Conservation (phyloP, 2,113 vertebrate genomes). For the Saguinus midas region DNA sequence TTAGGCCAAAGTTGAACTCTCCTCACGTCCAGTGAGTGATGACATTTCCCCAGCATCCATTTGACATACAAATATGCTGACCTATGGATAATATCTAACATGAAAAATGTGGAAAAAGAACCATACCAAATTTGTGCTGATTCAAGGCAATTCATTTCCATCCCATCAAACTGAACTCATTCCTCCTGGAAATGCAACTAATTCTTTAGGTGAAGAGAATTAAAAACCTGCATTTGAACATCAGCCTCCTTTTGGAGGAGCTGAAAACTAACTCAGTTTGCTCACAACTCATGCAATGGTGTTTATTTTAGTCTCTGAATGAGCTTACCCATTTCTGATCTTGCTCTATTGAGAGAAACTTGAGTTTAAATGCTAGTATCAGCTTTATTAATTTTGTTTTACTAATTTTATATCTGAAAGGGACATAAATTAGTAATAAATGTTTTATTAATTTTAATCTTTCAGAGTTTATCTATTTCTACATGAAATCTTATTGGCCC, state of each 20-base stretch:
- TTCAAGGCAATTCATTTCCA: neutral
- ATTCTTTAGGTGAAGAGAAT: conserved; percentile 20
- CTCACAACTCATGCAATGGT: neutral
- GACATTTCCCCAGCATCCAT: conserved; percentile 19
- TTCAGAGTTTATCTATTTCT: neutral
- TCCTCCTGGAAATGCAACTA: neutral
- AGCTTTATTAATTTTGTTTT: neutral
- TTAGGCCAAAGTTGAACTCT: neutral
- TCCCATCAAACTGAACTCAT: neutral
- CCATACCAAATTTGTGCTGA: neutral
- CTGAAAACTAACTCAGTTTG: neutral
- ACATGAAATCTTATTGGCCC: neutral
- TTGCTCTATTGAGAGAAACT: neutral
- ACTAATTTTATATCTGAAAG: neutral
- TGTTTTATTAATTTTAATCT: neutral
- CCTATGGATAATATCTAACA: neutral
- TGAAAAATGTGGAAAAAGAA: neutral
- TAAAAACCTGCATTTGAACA: neutral
- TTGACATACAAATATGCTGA: neutral
- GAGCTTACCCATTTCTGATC: neutral
- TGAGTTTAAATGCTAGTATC: conserved; percentile 1
- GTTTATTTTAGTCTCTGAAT: neutral
- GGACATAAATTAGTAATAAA: neutral
- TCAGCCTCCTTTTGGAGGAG: neutral
- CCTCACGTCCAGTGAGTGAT: neutral